Conservation (phyloP, 2,113 vertebrate species). For the Haplochromis vanheusdeni region DNA sequence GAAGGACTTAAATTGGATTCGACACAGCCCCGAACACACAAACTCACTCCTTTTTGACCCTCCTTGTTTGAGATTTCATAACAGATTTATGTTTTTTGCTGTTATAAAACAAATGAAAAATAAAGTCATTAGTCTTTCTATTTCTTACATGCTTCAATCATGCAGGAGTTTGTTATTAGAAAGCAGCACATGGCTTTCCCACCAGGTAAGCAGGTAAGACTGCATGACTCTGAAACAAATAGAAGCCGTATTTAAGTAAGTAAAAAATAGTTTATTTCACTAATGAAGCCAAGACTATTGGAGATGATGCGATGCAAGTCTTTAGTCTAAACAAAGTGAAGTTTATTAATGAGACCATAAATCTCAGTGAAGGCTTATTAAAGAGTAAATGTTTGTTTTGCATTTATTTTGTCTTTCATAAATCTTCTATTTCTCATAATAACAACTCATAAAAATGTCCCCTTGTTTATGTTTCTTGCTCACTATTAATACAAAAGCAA, state of each 20-base stretch:
- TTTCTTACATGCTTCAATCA: not conserved
- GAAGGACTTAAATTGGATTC: conserved; percentile 10
- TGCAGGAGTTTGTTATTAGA: not conserved
- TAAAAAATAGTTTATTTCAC: not conserved
- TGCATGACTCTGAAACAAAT: not conserved
- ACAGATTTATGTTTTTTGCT: not conserved
- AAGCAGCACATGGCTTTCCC: not conserved
- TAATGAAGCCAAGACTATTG: not conserved
- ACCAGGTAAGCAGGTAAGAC: not conserved
- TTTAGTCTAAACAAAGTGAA: not conserved
- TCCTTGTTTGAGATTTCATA: not conserved
- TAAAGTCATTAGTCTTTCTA: not conserved
- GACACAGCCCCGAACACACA: not conserved
- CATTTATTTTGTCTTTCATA: not conserved
- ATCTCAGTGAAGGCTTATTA: not conserved
- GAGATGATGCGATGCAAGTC: not conserved
- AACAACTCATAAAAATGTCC: not conserved
- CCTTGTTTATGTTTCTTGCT: not conserved
- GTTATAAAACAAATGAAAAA: not conserved
- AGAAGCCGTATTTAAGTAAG: not conserved
- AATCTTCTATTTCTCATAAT: not conserved
- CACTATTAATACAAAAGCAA: not conserved
- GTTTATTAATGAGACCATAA: not conserved
- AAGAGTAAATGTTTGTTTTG: not conserved
- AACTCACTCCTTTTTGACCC: not conserved